Percentiles rank a stretch among this genome's conserved stretches.
Conservation (phyloP, 1,140 invertebrate species). For the Leptinotarsa undecemlineata region DNA sequence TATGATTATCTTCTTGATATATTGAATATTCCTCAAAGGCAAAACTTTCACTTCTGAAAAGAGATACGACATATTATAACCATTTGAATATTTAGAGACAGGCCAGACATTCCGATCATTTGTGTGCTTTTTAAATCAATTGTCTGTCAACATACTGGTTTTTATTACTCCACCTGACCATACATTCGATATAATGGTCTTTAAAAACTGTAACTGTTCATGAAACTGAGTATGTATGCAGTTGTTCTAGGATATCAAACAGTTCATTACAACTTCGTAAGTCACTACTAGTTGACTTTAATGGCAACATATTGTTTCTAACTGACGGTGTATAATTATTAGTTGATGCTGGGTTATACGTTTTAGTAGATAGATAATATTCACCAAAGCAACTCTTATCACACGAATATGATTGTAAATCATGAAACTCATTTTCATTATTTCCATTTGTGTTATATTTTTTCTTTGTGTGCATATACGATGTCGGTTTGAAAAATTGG, state of each 20-base stretch:
- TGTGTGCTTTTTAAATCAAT: constrained; percentile 31
- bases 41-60: no score
- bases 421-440: no score
- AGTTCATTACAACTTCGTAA: constrained; percentile 29
- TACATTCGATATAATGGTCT: constrained; percentile 30
- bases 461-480: no score
- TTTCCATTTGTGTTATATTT: no score
- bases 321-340: constrained; percentile 10
- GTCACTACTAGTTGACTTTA: constrained; percentile 32
- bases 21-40: no score
- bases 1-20: no score
- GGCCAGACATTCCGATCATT: not conserved
- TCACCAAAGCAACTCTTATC: no score
- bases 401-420: no score
- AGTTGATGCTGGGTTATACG: no score
- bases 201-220: constrained; percentile 36
- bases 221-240: constrained; percentile 31
- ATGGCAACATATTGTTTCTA: constrained; percentile 28
- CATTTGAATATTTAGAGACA: not conserved
- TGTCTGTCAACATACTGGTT: constrained; percentile 28
- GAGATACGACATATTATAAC: no score
- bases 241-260: constrained; percentile 21
- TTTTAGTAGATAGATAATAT: no score
- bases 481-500: no score
- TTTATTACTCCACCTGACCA: constrained; percentile 31